Evolutionary conservation across 2,797 vertebrate genomes (phyloP), one percentile per base, ranked within the genome.

Genomic region (Gymnopithys bicolor): DNA sequence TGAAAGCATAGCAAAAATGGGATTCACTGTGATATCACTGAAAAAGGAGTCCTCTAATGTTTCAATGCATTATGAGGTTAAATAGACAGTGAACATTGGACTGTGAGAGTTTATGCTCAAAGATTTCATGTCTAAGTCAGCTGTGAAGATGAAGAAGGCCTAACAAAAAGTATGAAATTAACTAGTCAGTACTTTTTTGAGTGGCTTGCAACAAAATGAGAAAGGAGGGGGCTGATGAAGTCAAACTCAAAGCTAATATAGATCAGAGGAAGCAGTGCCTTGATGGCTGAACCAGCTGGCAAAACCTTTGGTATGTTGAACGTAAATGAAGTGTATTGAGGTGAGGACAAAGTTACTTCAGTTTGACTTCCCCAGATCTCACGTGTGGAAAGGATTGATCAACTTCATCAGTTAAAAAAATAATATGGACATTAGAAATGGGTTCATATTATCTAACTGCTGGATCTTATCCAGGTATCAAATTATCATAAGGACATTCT

Each of bases 311-410:
- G 4, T 60, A 19, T 6, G 3, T 25, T 41, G 41, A 19, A 74
- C n/a, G 13, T 3, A 19, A 10, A 10, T 62, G 39, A 78, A 30
- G 3, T 18, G 7, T 46, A 32, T 0, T 1, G 28, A 56, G 7
- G 33, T 39, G 39, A 92, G 43, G 15, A 51, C 15, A 75, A 70
- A 8, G 7, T 53, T 48, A 76, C 27, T 28, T 69, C 22, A 35
- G 13, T 67, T 53, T 63, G 67, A 84, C 32, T 89, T 76, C n/a
- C 37, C 12, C n/a, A 41, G 33, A 9, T 45, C 21, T 87, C 35
- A 32, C 2, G 1, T 13, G 15, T 0, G 0, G 53, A 76, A 94
- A 59, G 17, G 58, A 33, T 6, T 71, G 5, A 5, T 45, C 7
- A 2, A 70, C 7, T 70, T 24, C 35, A 56, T 12, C 59, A 43